A percentile compares a stretch with the other conserved stretches of the same genome.
Evolutionary conservation across 2,113 vertebrate species (phyloP).

Genomic region (Gnathonemus longibarbis): DNA sequence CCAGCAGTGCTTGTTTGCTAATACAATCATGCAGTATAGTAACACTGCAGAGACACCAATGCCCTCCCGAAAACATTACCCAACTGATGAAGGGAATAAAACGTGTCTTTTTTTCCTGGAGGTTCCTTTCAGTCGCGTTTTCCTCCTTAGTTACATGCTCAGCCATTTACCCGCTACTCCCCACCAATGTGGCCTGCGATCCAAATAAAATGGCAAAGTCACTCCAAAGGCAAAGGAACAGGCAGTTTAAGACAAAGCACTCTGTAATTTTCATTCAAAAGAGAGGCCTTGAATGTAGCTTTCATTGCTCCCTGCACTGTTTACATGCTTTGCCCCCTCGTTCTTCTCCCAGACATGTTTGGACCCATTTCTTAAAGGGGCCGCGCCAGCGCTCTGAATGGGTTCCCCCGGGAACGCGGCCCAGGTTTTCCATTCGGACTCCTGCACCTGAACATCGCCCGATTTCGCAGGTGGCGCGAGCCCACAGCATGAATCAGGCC

Average conservation of each 20-base stretch:
- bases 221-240: not conserved
- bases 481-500: not conserved
- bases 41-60: not conserved
- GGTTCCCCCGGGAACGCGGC: not conserved
- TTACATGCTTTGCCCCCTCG: not conserved
- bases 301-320: not conserved
- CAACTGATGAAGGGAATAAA: not conserved
- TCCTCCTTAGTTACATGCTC: not conserved
- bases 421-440: not conserved
- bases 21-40: not conserved
- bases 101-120: not conserved
- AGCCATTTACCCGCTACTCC: not conserved
- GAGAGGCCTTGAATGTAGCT: not conserved
- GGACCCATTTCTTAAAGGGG: slow-evolving; percentile 8
- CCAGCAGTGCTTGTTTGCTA: not conserved
- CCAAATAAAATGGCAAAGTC: not conserved
- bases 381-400: not conserved
- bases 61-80: not conserved
- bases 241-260: slow-evolving; percentile 7
- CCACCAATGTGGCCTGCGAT: not conserved
- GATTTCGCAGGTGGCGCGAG: not conserved
- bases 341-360: slow-evolving; percentile 1
- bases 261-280: slow-evolving; percentile 3
- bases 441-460: not conserved
- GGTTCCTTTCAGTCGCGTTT: not conserved